Evolutionary conservation across 2,888 invertebrate genomes (phyloP).

Genomic region (Vannuccia rotundouncinata): DNA sequence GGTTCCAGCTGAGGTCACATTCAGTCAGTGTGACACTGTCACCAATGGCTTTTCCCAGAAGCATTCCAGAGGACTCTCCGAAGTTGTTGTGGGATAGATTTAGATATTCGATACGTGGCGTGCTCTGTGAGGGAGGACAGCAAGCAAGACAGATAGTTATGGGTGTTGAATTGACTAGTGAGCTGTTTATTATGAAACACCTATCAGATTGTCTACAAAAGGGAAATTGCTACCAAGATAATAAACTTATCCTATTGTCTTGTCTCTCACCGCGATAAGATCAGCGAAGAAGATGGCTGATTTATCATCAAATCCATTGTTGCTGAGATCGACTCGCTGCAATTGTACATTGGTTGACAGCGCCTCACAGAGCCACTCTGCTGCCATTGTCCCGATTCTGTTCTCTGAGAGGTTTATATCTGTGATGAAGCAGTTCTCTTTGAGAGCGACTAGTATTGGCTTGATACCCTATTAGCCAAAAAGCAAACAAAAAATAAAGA

Average conservation of each 20-base stretch:
- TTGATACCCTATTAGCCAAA: slow-evolving; percentile 50
- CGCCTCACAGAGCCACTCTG: slow-evolving; percentile 44
- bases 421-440: slow-evolving; percentile 56
- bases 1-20: slow-evolving; percentile 55
- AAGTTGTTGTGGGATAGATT: slow-evolving; percentile 54
- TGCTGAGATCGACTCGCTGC: slow-evolving; percentile 44
- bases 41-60: slow-evolving; percentile 53
- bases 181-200: too few species aligned
- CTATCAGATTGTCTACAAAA: too few species aligned
- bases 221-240: too few species aligned
- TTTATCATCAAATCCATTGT: slow-evolving; percentile 39
- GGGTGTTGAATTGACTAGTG: too few species aligned
- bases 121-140: slow-evolving; percentile 45
- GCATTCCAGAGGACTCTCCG: slow-evolving; percentile 49
- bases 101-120: slow-evolving; percentile 50
- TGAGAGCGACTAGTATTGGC: slow-evolving; percentile 53
- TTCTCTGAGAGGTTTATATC: slow-evolving; percentile 47
- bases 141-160: too few species aligned
- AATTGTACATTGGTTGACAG: slow-evolving; percentile 45
- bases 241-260: too few species aligned
- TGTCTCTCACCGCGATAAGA: slow-evolving; percentile 28
- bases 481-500: too few species aligned
- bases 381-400: slow-evolving; percentile 44
- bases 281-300: slow-evolving; percentile 31
- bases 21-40: slow-evolving; percentile 53